Base-by-base conservation (phyloP, 2,888 invertebrate genomes). In the Oligia latruncula region DNA sequence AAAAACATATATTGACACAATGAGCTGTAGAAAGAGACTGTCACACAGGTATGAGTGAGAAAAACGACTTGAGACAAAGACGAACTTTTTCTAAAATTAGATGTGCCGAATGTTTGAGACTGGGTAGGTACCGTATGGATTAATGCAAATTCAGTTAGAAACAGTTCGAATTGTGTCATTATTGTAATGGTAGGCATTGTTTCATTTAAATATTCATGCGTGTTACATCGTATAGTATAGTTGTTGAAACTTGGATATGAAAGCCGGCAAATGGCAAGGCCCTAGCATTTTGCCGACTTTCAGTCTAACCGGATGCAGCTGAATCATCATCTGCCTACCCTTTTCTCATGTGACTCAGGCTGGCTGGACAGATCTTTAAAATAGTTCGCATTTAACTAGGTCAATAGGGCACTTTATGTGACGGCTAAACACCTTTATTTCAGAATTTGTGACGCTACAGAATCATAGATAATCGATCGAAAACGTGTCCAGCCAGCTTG, bases 181-280 rank as follows among this genome's bases (percentile, higher is more conserved):
- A 62, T 80, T 17, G 5, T n/a, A 80, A 55, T 35, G 4, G 15
- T 4, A 52, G 17, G 0, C 52, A n/a, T 80, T 70, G 52, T 52
- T 70, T 35, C 4, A 20, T 58, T 52, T 79, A 3, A 58, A 78
- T 78, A 79, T 66, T 78, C 68, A 77, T 49, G 40, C 5, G n/a
- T n/a, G 3, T n/a, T 11, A 23, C 20, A 13, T 60, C 29, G 20
- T 46, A 29, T 3, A 11, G 46, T 29, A 11, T 20, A 23, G 23
- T 55, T 20, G 55, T 49, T 29, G 29, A 29, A 49, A 58, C 55
- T 40, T 40, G 9, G 71, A 9, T 58, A 58, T 23, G 20, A 9
- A 9, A 23, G 55, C 55, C 55, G 9, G 20, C 23, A 3, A 55
- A 58, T 23, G 9, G 1, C 17, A 17, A 52, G 17, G 23, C 3